phyloP scores from a whole-genome alignment of 2,888 invertebrate species.

The Meiosimyza platycephala region DNA sequence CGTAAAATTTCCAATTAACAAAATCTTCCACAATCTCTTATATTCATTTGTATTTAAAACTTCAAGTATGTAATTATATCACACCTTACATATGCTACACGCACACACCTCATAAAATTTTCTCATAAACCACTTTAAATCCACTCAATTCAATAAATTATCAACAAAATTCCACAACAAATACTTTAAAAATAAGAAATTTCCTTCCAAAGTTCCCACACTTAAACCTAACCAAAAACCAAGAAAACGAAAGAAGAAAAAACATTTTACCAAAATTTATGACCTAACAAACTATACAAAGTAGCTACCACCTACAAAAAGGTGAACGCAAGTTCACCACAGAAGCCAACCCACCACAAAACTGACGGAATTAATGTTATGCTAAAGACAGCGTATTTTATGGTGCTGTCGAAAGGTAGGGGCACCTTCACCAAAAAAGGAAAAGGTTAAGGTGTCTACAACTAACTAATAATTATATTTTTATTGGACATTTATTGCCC shows the following conservation, averaged over 20 bases:
- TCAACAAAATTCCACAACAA: slow-evolving; percentile 4
- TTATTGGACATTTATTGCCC: slow-evolving; percentile 65
- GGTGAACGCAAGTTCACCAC: slow-evolving; percentile 33
- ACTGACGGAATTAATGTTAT: too few species aligned
- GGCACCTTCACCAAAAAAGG: not conserved
- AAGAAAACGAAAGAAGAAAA: not conserved
- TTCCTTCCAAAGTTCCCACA: slow-evolving; percentile 11
- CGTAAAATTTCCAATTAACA: too few species aligned
- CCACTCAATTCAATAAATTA: slow-evolving; percentile 51
- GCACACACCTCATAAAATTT: slow-evolving; percentile 8
- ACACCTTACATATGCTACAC: too few species aligned
- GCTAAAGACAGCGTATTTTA: too few species aligned
- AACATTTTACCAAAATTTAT: slow-evolving; percentile 29
- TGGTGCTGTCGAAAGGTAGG: too few species aligned
- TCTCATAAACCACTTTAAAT: slow-evolving; percentile 47
- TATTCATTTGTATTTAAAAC: too few species aligned
- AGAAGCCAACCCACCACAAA: slow-evolving; percentile 29
- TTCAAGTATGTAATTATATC: too few species aligned
- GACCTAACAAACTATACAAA: slow-evolving; percentile 6
- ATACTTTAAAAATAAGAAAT: slow-evolving; percentile 10
- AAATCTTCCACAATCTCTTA: too few species aligned
- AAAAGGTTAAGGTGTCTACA: slow-evolving; percentile 50
- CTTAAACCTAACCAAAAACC: not conserved
- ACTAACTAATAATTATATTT: slow-evolving; percentile 64
- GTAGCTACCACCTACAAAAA: slow-evolving; percentile 1